Evolutionary conservation across 2,113 vertebrate genomes (phyloP).

Genomic region (Columbina picui): DNA sequence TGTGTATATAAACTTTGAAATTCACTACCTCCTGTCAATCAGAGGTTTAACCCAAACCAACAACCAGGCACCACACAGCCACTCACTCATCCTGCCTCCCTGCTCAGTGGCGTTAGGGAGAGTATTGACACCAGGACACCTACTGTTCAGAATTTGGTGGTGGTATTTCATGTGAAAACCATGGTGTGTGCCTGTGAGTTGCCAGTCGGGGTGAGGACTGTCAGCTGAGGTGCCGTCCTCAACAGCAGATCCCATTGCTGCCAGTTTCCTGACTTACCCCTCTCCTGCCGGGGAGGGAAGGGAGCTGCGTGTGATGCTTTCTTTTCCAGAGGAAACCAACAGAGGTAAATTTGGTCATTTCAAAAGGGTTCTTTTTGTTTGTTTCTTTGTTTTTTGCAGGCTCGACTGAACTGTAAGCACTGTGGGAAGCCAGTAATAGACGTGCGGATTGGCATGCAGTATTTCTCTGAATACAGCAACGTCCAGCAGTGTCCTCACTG

Average conservation of each 20-base stretch:
- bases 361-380: conserved; percentile 7
- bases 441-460: conserved; percentile 98
- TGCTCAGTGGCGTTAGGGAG: too few relatives aligned
- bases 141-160: neutral
- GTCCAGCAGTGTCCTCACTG: conserved; percentile 99
- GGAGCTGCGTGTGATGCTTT: neutral
- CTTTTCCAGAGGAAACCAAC: neutral
- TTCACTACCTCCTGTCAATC: neutral
- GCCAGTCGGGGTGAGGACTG: neutral
- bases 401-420: conserved; percentile 98
- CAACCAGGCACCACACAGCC: too few relatives aligned
- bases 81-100: too few relatives aligned
- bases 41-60: neutral
- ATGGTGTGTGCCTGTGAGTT: fast-evolving
- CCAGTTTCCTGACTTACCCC: neutral
- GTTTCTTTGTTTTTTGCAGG: conserved; percentile 74
- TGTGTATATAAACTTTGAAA: neutral
- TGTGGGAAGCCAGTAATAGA: conserved; percentile 98
- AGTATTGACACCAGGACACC: neutral
- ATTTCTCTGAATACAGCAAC: conserved; percentile 99
- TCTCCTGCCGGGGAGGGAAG: neutral
- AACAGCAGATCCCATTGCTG: neutral
- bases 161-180: neutral
- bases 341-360: neutral
- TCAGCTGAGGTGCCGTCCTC: too few relatives aligned